Evolutionary conservation across 2,113 vertebrate genomes (phyloP).

Genomic region (Rhinolophus sinicus): DNA sequence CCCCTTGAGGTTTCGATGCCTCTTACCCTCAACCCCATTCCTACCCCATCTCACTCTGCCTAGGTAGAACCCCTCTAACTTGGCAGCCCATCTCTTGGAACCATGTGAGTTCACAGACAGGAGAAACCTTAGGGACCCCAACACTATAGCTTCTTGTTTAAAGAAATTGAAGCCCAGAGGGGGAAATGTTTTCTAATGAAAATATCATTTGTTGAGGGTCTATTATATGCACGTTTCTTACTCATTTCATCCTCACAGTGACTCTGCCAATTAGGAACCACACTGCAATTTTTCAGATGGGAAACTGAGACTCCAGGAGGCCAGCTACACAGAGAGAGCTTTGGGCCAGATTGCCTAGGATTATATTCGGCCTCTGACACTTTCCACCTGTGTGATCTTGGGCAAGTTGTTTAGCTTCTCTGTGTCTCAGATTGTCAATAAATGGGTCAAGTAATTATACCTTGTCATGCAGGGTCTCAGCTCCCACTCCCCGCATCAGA

Average conservation of each 20-base stretch:
- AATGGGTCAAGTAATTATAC: background rate
- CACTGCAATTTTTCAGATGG: background rate
- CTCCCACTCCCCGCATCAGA: too few relatives aligned
- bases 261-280: background rate
- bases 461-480: too few relatives aligned
- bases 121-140: background rate
- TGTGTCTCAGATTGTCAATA: background rate
- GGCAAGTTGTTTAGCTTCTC: background rate
- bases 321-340: background rate
- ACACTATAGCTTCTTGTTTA: background rate
- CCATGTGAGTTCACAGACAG: background rate
- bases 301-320: background rate
- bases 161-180: background rate
- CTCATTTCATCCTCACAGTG: background rate
- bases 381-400: background rate
- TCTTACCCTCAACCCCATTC: background rate
- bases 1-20: background rate
- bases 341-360: too few relatives aligned
- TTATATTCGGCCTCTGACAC: background rate
- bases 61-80: background rate
- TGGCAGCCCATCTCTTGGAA: background rate
- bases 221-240: background rate
- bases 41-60: rapidly evolving
- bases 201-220: background rate
- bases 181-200: background rate